Conservation (phyloP, 2,113 vertebrate species). For the Edolisoma coerulescens region DNA sequence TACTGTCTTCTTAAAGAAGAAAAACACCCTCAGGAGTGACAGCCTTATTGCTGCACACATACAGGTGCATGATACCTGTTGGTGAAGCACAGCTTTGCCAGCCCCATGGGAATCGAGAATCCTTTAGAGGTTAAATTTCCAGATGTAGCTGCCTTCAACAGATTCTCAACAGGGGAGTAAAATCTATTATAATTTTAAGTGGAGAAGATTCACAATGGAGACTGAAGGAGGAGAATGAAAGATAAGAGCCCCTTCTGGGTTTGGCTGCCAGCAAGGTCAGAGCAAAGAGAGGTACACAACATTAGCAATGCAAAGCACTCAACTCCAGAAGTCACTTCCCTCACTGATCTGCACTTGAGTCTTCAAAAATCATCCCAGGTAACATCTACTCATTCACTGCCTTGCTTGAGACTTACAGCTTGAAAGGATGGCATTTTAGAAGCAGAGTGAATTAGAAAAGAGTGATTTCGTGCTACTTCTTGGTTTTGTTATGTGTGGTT, state of each 20-base stretch:
- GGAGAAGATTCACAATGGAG: neutral
- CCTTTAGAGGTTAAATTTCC: neutral
- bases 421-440: neutral
- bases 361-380: neutral
- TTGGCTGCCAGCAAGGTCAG: neutral
- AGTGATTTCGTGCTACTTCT: neutral
- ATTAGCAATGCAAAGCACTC: neutral
- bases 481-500: neutral
- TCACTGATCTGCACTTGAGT: neutral
- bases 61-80: neutral
- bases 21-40: neutral
- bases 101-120: neutral
- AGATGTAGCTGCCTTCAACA: neutral
- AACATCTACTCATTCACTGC: neutral
- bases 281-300: neutral
- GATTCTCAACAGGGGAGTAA: neutral
- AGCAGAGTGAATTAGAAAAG: neutral
- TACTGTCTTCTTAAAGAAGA: neutral
- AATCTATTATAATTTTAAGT: neutral
- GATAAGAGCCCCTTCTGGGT: neutral
- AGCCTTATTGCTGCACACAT: neutral
- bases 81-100: neutral
- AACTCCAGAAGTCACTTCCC: neutral
- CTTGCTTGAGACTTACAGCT: neutral
- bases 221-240: neutral